phyloP scores from a whole-genome alignment of 2,113 vertebrate species.

The Ia io region DNA sequence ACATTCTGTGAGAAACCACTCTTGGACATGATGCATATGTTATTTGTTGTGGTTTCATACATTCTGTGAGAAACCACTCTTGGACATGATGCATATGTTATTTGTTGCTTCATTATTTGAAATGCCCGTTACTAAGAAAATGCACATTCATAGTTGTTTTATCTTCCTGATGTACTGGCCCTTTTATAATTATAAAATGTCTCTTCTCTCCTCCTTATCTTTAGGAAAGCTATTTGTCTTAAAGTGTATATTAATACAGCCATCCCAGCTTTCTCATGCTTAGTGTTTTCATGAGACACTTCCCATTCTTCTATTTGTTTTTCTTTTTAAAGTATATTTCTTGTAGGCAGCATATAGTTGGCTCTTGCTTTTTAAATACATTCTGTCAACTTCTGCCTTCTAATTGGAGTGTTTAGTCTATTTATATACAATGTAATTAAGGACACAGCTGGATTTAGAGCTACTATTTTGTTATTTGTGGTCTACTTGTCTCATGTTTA shows the following conservation, averaged over 20 bases:
- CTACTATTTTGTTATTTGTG: not conserved
- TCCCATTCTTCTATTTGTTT: not conserved
- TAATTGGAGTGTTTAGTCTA: not conserved
- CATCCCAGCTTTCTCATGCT: not conserved
- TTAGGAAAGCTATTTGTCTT: not conserved
- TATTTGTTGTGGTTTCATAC: not conserved
- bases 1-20: not conserved
- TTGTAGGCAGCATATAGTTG: not conserved
- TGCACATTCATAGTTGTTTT: not conserved
- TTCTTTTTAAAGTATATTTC: not conserved
- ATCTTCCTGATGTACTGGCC: not conserved
- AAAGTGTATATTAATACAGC: not conserved
- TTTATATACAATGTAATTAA: not conserved
- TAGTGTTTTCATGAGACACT: not conserved
- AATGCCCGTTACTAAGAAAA: not conserved
- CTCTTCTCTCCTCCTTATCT: not conserved
- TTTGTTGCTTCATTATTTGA: not conserved
- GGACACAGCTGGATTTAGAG: not conserved
- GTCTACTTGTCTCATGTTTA: not conserved
- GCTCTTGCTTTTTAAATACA: not conserved
- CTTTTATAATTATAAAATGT: conserved; percentile 5
- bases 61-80: not conserved
- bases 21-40: not conserved
- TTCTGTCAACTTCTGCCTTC: not conserved
- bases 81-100: not conserved